Evolutionary conservation across 2,113 vertebrate species (phyloP).

Genomic region (Phodopus roborovskii): DNA sequence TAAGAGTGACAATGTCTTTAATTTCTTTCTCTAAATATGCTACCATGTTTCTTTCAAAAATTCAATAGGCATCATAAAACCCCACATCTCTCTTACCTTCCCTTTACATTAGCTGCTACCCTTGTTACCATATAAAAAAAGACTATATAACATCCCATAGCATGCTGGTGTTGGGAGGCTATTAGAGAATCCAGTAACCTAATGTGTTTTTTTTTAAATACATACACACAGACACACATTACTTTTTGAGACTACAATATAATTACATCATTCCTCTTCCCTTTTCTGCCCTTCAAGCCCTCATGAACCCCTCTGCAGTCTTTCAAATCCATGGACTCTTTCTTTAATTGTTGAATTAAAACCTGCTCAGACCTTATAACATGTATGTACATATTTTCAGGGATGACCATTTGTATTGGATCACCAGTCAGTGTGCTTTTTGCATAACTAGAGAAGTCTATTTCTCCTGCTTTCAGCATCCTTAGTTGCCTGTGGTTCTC

Average conservation of each 20-base stretch:
- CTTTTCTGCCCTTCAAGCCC: neutral
- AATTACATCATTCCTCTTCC: neutral
- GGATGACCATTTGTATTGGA: neutral
- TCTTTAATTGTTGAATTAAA: neutral
- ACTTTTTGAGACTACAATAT: neutral
- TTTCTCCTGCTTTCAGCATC: neutral
- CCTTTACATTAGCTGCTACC: neutral
- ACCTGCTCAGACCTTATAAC: neutral
- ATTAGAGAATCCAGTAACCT: neutral
- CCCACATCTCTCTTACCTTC: neutral
- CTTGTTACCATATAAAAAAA: neutral
- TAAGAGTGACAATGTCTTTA: neutral
- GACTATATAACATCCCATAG: neutral
- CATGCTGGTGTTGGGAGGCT: neutral
- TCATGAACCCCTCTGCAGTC: fast-evolving
- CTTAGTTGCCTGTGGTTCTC: neutral
- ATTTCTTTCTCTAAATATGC: neutral
- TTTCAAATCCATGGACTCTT: neutral
- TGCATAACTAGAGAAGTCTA: neutral
- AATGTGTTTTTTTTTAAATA: neutral
- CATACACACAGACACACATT: neutral
- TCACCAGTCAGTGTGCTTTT: neutral
- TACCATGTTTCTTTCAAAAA: neutral
- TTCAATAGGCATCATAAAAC: neutral
- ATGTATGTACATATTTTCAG: neutral